A percentile compares a stretch with the other conserved stretches of the same genome.
Evolutionary conservation across 2,113 vertebrate species (phyloP).

Genomic region (Atherinomorus stipes): DNA sequence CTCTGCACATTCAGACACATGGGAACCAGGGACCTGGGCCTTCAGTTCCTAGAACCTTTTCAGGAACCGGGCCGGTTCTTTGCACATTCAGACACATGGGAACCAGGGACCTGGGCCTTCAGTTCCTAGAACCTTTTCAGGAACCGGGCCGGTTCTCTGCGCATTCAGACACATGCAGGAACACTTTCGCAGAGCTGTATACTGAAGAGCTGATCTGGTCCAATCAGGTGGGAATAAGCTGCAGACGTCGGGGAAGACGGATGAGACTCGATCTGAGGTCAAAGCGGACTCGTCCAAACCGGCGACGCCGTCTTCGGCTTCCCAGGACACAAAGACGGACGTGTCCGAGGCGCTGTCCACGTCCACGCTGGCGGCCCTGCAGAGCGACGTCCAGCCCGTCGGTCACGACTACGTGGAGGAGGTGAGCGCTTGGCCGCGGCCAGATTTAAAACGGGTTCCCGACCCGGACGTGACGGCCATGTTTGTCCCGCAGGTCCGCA

Average conservation of each 20-base stretch:
- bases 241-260: constrained; percentile 90
- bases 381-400: constrained; percentile 97
- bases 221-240: constrained; percentile 92
- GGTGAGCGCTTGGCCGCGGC: constrained; percentile 77
- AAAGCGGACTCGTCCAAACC: constrained; percentile 88
- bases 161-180: too few relatives aligned
- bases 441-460: too few relatives aligned
- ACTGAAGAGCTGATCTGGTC: too few relatives aligned
- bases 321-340: constrained; percentile 87
- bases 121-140: too few relatives aligned
- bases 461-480: not conserved
- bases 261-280: constrained; percentile 89
- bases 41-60: too few relatives aligned
- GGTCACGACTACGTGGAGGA: constrained; percentile 99
- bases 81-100: too few relatives aligned
- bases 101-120: too few relatives aligned
- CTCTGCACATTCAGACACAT: too few relatives aligned
- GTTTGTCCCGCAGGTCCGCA: constrained; percentile 88
- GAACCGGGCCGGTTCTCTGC: too few relatives aligned
- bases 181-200: too few relatives aligned
- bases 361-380: constrained; percentile 90
- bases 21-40: too few relatives aligned
- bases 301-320: constrained; percentile 69
- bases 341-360: constrained; percentile 86
- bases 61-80: too few relatives aligned